Conservation (phyloP, 2,113 vertebrate species). For the Cephalopholis sonnerati region DNA sequence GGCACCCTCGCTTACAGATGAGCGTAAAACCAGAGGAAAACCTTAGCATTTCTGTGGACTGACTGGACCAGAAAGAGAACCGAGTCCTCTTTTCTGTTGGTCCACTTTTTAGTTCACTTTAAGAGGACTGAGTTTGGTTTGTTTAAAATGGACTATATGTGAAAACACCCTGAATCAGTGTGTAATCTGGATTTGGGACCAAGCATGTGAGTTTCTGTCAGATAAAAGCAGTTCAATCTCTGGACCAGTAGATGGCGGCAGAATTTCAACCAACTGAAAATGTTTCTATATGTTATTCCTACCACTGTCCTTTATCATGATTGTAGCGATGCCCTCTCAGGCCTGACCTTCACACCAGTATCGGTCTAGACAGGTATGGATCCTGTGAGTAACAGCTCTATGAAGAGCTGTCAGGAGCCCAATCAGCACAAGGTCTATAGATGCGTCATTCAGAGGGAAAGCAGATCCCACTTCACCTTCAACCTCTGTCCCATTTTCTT, state of each 20-base stretch:
- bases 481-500: not conserved
- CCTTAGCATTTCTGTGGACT: no score
- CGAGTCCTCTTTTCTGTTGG: no score
- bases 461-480: conserved; percentile 24
- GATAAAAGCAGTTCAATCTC: not conserved
- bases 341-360: conserved; percentile 60
- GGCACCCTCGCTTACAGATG: no score
- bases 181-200: not conserved
- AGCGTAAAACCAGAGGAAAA: no score
- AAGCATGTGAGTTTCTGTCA: not conserved
- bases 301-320: conserved; percentile 32
- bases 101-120: no score
- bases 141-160: no score
- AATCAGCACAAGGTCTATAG: conserved; percentile 26
- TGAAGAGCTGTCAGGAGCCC: conserved; percentile 59
- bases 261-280: conserved; percentile 24
- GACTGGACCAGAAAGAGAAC: no score
- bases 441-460: conserved; percentile 27
- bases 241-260: conserved; percentile 76
- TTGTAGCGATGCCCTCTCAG: conserved; percentile 18
- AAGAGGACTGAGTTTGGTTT: no score
- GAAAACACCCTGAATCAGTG: not conserved
- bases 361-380: conserved; percentile 56
- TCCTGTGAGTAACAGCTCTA: conserved; percentile 45
- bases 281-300: not conserved